Conservation (phyloP, 2,888 invertebrate genomes). For the Zygaena filipendulae region DNA sequence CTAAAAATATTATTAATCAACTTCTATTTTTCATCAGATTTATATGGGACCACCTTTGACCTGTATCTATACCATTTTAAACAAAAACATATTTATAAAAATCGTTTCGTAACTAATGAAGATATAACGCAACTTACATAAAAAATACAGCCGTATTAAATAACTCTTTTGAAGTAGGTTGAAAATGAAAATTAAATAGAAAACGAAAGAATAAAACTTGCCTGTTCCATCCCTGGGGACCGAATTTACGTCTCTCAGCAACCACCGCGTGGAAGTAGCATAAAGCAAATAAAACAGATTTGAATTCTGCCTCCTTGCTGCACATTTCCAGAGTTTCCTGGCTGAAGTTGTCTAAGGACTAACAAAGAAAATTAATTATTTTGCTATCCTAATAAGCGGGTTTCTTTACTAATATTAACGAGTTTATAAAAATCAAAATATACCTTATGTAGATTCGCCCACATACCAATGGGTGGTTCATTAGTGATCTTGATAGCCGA, state of each 20-base stretch:
- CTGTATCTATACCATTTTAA: too few relatives aligned
- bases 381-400: neutral
- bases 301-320: slow-evolving; percentile 93
- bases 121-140: too few relatives aligned
- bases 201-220: too few relatives aligned
- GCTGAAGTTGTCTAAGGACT: slow-evolving; percentile 88
- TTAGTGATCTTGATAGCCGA: slow-evolving; percentile 96
- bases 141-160: too few relatives aligned
- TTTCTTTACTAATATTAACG: neutral
- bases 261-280: slow-evolving; percentile 97
- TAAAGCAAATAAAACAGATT: slow-evolving; percentile 86
- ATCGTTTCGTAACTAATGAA: too few relatives aligned
- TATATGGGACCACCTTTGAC: too few relatives aligned
- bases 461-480: slow-evolving; percentile 95
- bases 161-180: too few relatives aligned
- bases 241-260: slow-evolving; percentile 92
- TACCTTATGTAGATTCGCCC: slow-evolving; percentile 90
- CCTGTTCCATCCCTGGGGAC: slow-evolving; percentile 94
- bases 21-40: too few relatives aligned
- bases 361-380: slow-evolving; percentile 5
- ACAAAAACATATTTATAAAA: too few relatives aligned
- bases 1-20: too few relatives aligned
- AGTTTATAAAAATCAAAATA: neutral
- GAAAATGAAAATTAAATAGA: too few relatives aligned
- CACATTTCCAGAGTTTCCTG: slow-evolving; percentile 95